These are phyloP conservation scores for Drosophila baimaii DNA, from an alignment of 1,140 invertebrate genomes.

Conservation along the genomic window DNA sequence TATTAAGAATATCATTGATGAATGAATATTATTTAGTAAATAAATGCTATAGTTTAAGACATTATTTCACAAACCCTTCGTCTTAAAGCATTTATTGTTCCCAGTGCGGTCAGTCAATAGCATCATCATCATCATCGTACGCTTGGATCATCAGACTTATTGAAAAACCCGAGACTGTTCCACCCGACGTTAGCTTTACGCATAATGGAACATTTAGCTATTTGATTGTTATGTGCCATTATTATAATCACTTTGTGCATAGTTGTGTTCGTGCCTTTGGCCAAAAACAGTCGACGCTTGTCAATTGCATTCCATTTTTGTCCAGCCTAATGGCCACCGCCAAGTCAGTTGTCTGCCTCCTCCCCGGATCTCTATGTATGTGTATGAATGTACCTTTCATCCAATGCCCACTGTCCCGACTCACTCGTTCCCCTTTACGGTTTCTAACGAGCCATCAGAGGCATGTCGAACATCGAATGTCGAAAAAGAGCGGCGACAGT, in stretches of 20 bases:
- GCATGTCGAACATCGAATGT: conserved; percentile 28
- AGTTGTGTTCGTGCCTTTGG: conserved; percentile 48
- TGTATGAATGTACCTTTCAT: not conserved
- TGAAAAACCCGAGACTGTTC: conserved; percentile 6
- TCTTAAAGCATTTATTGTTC: not conserved
- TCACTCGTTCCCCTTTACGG: conserved; percentile 52
- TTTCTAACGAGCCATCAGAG: conserved; percentile 69
- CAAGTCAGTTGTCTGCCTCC: not conserved
- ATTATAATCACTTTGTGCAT: conserved; percentile 56
- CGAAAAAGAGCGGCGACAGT: conserved; percentile 11
- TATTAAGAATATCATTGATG: too few relatives aligned
- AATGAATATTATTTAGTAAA: too few relatives aligned
- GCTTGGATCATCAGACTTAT: conserved; percentile 24
- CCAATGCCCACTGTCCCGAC: conserved; percentile 17
- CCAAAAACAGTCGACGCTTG: conserved; percentile 60
- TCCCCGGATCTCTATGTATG: not conserved
- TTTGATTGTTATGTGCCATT: conserved; percentile 56
- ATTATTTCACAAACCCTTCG: too few relatives aligned
- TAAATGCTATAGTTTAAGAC: too few relatives aligned
- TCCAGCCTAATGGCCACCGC: conserved; percentile 53
- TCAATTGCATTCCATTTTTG: conserved; percentile 65
- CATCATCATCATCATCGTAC: conserved; percentile 24
- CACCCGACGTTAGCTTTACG: conserved; percentile 30
- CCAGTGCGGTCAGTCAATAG: conserved; percentile 7
- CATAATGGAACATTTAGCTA: conserved; percentile 68